Evolutionary conservation across 2,113 vertebrate genomes (phyloP).

Genomic region (Petrocephalus zakoni): DNA sequence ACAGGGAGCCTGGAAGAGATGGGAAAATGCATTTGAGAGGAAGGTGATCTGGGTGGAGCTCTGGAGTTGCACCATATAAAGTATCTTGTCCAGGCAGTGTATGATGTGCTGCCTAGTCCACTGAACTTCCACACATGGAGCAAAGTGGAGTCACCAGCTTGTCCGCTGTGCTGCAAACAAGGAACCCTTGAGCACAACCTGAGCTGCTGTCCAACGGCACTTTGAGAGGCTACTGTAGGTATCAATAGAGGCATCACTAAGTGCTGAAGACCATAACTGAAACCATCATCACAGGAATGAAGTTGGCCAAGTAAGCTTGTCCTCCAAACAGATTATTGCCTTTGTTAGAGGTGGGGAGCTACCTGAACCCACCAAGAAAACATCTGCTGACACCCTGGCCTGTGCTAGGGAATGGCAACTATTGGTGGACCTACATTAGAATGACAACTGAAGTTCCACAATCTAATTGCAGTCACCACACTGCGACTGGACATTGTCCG

Average conservation of each 20-base stretch:
- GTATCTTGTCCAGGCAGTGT: slow-evolving; percentile 14
- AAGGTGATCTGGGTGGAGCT: neutral
- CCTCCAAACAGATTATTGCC: neutral
- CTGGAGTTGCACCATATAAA: neutral
- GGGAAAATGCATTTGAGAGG: neutral
- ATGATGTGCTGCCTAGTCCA: neutral
- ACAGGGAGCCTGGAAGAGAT: neutral
- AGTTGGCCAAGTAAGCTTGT: neutral
- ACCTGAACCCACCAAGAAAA: neutral
- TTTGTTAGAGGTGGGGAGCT: neutral
- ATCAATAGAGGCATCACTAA: neutral
- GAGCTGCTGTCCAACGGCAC: neutral
- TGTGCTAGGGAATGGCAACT: neutral
- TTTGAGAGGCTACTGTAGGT: neutral
- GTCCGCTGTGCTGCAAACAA: neutral
- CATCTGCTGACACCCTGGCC: no score
- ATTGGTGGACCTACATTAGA: neutral
- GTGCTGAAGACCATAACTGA: neutral
- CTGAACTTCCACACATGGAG: neutral
- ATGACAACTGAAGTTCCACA: no score
- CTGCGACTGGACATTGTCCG: no score
- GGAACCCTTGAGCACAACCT: neutral
- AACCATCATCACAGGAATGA: slow-evolving; percentile 9
- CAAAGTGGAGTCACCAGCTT: neutral
- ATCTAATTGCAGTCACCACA: no score